Conservation (phyloP, 30 jellyfish, hydroid and myxozoan genomes). For the Phacellophora camtschatica region DNA sequence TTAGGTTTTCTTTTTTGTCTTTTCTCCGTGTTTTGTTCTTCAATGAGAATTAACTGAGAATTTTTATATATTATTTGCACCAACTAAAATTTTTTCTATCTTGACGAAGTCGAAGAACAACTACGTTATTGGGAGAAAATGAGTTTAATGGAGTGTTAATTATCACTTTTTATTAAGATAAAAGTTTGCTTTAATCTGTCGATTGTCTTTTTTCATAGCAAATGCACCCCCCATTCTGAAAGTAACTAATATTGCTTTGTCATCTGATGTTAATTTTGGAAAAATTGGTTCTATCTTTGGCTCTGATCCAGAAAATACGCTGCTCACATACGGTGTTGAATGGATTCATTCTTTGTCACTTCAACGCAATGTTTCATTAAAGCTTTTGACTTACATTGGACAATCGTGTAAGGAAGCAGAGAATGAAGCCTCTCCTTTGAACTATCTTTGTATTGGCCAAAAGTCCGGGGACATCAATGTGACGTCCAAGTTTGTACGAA, state of each 20-base stretch:
- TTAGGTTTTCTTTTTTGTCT: too few species aligned
- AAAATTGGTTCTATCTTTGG: slow-evolving; percentile 22
- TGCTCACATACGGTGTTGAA: slow-evolving; percentile 4
- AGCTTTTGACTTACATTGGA: not conserved
- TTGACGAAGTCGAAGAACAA: too few species aligned
- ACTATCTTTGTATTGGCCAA: slow-evolving; percentile 17
- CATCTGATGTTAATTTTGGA: slow-evolving; percentile 3
- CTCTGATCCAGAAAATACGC: slow-evolving; percentile 21
- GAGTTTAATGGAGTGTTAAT: too few species aligned
- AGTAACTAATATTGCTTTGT: not conserved
- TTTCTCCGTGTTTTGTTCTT: too few species aligned
- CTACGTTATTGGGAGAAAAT: too few species aligned
- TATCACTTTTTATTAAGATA: not conserved
- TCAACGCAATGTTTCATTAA: not conserved
- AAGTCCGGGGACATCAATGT: slow-evolving; percentile 44
- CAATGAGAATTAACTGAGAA: too few species aligned
- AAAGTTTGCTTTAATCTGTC: not conserved
- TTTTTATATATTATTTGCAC: too few species aligned
- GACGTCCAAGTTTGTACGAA: slow-evolving; percentile 18
- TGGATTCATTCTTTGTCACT: slow-evolving; percentile 12
- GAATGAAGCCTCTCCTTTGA: slow-evolving; percentile 15
- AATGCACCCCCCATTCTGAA: slow-evolving; percentile 23
- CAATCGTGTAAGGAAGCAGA: slow-evolving; percentile 21
- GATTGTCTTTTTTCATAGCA: not conserved
- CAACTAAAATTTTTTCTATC: too few species aligned